Evolutionary conservation across 2,888 invertebrate genomes (phyloP).

Genomic region (Ennomos quercinarius): DNA sequence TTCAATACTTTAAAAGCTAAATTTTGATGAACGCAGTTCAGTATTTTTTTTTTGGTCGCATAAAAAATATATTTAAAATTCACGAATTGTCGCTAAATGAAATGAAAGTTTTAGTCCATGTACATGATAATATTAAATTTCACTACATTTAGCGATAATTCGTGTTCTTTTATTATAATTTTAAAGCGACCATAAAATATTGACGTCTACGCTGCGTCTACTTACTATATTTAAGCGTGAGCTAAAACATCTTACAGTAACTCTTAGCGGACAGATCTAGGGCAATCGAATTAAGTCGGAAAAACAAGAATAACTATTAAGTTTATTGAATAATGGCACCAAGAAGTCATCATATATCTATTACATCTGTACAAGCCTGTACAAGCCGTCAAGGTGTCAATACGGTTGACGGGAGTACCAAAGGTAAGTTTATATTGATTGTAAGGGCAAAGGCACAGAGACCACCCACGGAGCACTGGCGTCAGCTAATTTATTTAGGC

Average conservation of each 20-base stretch:
- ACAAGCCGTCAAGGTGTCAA: constrained; percentile 57
- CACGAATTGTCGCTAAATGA: too few species aligned
- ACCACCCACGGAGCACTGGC: constrained; percentile 66
- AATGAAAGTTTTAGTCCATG: too few species aligned
- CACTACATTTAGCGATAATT: too few species aligned
- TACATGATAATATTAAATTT: too few species aligned
- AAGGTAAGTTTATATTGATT: constrained; percentile 63
- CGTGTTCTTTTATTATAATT: too few species aligned
- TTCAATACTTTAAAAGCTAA: not conserved
- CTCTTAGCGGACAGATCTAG: constrained; percentile 15
- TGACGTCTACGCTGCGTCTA: too few species aligned
- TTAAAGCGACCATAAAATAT: too few species aligned
- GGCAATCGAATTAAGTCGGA: constrained; percentile 21
- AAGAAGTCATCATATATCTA: constrained; percentile 25
- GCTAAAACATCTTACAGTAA: constrained; percentile 16
- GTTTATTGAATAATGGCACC: constrained; percentile 23
- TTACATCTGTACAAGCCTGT: constrained; percentile 20
- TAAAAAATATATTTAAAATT: too few species aligned
- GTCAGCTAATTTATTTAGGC: constrained; percentile 65
- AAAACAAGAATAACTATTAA: constrained; percentile 19
- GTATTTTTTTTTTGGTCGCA: too few species aligned
- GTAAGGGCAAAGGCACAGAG: constrained; percentile 60
- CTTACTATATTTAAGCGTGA: too few species aligned
- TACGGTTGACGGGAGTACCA: constrained; percentile 34
- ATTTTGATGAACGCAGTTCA: not conserved